Evolutionary conservation across 2,113 vertebrate species (phyloP), one percentile per base, ranked within the genome.

Genomic region (Abramis brama): DNA sequence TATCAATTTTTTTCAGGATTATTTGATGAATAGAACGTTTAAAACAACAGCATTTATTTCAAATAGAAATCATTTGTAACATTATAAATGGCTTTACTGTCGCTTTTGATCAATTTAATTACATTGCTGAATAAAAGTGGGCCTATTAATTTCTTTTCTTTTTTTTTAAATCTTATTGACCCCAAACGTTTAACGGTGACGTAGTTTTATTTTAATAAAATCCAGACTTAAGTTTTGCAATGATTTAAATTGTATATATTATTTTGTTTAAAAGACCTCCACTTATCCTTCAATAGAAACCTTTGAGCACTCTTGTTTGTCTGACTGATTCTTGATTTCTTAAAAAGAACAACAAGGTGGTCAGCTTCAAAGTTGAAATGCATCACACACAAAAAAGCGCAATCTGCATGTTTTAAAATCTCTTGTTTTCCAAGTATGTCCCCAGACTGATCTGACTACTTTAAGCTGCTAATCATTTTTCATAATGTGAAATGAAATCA

Each of bases 391-490:
- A 60, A 36, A 17, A 73, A 70, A 33, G 33, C 79, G 47, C 79
- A 84, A 88, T 88, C 81, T 70, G 85, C 76, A 88, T 88, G 60
- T 88, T 85, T 82, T 73, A 59, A 82, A 86, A 68, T 27, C 25
- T 33, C 13, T 74, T 79, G 33, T 83, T 66, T 52, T 75, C 17
- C 7, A 70, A 39, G 68, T 39, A 80, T n/a, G 17, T 86, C 52
- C 76, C 74, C 19, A 74, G 77, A 71, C 83, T 45, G 84, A 88
- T 86, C 84, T 74, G 79, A 84, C 68, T 47, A 45, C 7, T 50
- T 81, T 83, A 47, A 36, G 12, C 57, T 23, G 19, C 71, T 82
- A 87, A 87, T 87, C 77, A 85, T 79, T 82, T 57, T 71, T 45
- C 6, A 36, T 73, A 74, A 87, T 21, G 52, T 74, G 64, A 25